Evolutionary conservation across 2,888 invertebrate genomes (phyloP), one percentile per base, ranked within the genome.

Genomic region (Phengaris arion): DNA sequence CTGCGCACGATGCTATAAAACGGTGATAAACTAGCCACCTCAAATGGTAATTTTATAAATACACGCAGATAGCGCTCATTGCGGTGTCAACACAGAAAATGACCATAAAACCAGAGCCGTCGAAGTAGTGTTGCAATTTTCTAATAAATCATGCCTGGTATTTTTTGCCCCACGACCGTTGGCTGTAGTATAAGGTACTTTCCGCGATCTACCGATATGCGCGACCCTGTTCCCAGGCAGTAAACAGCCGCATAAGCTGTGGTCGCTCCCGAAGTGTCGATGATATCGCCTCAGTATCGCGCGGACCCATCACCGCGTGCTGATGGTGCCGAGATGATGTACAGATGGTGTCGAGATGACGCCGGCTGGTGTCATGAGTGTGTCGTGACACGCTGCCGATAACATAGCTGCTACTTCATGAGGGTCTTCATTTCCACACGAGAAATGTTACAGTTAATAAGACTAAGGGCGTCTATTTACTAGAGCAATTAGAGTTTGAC

Each of bases 1-100:
- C 64, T 64, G 64, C 64, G 64, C 64, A 64, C 64, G 64, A 64
- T 12, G 64, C 35, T 64, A 64, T 64, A 64, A 64, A 64, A 64
- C 35, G 64, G 64, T 64, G 64, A 64, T 64, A 64, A 64, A 64
- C 64, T 64, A 7, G 64, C 13, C 64, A 64, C 64, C 35, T 64
- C 64, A 35, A 64, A 64, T 64, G 45, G 64, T 64, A 45, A 64
- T 64, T 64, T 64, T 35, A 59, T 59, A 59, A 22, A 9, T 2
- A 22, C 59, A 64, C 64, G 64, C 35, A 64, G 35, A 45, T 2
- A 22, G 64, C 10, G 35, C 64, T 35, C 13, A 8, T 15, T 22
- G 59, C 59, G 22, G 9, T 22, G 59, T 59, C 59, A 59, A 22
- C 59, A 22, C 59, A 9, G 22, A 8, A 22, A 64, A 15, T 12